These are phyloP conservation scores for Epinotia ramella DNA, from an alignment of 2,888 invertebrate genomes.

Conservation along the genomic window DNA sequence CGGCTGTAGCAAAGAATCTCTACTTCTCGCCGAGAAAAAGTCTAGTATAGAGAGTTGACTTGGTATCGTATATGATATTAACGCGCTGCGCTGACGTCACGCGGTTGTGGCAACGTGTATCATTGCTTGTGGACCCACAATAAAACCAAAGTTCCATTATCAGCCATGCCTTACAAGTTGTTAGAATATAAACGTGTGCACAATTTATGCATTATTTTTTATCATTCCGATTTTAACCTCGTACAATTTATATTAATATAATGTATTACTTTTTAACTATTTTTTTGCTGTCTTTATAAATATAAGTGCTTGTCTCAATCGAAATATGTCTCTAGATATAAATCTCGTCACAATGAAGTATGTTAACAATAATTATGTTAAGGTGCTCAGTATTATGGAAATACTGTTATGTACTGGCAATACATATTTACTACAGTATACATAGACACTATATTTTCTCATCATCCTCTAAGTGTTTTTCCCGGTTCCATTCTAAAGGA, in stretches of 20 bases:
- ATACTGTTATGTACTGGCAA: slow-evolving; percentile 8
- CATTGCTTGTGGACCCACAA: background rate
- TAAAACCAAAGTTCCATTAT: background rate
- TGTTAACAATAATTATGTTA: slow-evolving; percentile 38
- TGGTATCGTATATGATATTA: too few relatives aligned
- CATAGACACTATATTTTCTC: background rate
- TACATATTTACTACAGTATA: slow-evolving; percentile 1
- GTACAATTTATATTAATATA: background rate
- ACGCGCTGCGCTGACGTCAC: too few relatives aligned
- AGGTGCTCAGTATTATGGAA: slow-evolving; percentile 29
- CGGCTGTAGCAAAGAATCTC: too few relatives aligned
- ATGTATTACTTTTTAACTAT: background rate
- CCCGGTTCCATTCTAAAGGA: too few relatives aligned
- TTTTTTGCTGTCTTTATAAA: slow-evolving; percentile 5
- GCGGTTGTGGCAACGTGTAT: too few relatives aligned
- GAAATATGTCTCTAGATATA: slow-evolving; percentile 19
- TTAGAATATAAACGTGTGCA: background rate
- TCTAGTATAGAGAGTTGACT: too few relatives aligned
- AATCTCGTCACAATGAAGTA: slow-evolving; percentile 22
- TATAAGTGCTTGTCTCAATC: slow-evolving; percentile 10
- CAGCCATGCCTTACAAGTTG: background rate
- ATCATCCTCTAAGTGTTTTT: too few relatives aligned
- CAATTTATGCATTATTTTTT: background rate
- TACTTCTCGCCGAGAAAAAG: too few relatives aligned
- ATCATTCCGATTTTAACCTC: slow-evolving; percentile 8